Percentiles rank a stretch among this genome's conserved stretches.
These are phyloP conservation scores for Synanthedon vespiformis DNA, from an alignment of 2,888 invertebrate species.

Conservation along the genomic window DNA sequence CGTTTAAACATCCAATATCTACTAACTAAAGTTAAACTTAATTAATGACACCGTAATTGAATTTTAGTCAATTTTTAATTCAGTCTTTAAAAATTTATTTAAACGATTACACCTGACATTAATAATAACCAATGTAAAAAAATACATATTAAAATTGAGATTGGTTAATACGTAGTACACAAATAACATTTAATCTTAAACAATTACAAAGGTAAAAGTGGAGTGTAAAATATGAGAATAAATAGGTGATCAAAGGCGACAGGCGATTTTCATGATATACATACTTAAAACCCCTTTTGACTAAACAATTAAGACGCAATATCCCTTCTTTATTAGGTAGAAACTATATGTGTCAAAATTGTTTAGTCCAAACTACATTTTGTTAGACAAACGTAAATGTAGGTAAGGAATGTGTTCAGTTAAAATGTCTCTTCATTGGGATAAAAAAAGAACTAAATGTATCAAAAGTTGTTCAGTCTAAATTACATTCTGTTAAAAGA, in stretches of 20 bases:
- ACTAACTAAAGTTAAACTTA: conserved; percentile 22
- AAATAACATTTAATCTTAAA: not conserved
- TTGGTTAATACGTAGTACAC: not conserved
- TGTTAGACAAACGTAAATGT: no score
- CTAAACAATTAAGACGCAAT: no score
- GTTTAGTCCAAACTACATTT: no score
- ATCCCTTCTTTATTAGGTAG: no score
- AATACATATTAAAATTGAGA: conserved; percentile 9
- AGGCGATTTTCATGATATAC: no score
- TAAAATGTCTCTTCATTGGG: no score
- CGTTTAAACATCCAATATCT: not conserved
- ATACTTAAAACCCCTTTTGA: no score
- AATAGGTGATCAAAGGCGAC: not conserved
- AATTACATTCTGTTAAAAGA: no score
- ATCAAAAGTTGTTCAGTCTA: no score
- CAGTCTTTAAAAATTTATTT: conserved; percentile 62
- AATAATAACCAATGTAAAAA: conserved; percentile 33
- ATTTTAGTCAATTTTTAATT: conserved; percentile 57
- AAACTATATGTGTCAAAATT: no score
- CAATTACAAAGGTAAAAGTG: not conserved
- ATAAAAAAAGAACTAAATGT: no score
- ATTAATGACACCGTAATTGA: conserved; percentile 56
- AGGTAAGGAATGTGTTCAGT: no score
- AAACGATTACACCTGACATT: conserved; percentile 31
- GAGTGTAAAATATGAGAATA: not conserved